Evolutionary conservation across 2,113 vertebrate species (phyloP), one percentile per base, ranked within the genome.

Genomic region (Ameiurus melas): DNA sequence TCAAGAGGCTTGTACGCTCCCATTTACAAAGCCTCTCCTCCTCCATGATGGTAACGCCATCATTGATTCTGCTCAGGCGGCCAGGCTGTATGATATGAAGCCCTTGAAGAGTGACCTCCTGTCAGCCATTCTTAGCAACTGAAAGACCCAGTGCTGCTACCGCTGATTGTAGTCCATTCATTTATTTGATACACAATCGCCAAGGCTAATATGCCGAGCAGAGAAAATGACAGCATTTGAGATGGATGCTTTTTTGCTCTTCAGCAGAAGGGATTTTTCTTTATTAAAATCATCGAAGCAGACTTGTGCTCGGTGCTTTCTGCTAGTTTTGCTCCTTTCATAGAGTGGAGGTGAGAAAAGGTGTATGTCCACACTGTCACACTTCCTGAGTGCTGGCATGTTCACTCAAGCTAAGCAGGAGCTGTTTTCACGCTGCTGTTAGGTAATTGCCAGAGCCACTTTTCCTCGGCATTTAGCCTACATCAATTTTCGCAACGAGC

Each of bases 41-140:
- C 81, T 87, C 84, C 90, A 85, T 89, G 91, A 82, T 85, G 91
- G 89, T 86, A 84, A 86, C 88, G 84, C 86, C 88, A 89, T 90
- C 89, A 90, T 86, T 86, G 90, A 90, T 89, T 91, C 91, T 75
- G 87, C 87, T 83, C 90, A 89, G 85, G 43, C 87, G 83, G 85
- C 83, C 90, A 90, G 84, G 75, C 89, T 86, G 91, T 84, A 88
- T 88, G 91, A 91, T 91, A 90, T 90, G 88, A 90, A 88, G 83
- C 91, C 91, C 91, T 91, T 89, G 88, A 91, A 88, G 88, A 88
- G 80, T 89, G 91, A 91, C 91, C 90, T 91, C 84, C 91, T 91
- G 91, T 90, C 91, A 90, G 89, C 83, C 87, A 78, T 91, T 91
- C 87, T 84, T 85, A 82, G 84, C 87, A 71, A 68, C 77, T 87